Percentiles rank a stretch among this genome's conserved stretches.
Evolutionary conservation across 2,797 vertebrate species (phyloP).

Genomic region (Thripadectes ignobilis): DNA sequence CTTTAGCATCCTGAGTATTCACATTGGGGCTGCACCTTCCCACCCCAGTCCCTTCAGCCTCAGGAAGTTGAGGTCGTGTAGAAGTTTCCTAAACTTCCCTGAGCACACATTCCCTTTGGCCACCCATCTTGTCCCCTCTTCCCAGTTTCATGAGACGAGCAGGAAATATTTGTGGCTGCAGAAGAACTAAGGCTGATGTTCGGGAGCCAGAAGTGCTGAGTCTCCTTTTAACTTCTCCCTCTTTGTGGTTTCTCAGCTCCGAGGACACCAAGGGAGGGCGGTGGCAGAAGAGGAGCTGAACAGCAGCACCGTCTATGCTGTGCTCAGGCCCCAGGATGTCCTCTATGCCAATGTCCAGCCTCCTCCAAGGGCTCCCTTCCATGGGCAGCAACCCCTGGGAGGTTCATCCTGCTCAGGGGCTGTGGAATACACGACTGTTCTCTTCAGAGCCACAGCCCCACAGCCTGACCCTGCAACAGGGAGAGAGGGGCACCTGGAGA

Average conservation of each 20-base stretch:
- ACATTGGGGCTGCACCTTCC: background rate
- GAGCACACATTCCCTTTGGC: background rate
- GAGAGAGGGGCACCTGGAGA: background rate
- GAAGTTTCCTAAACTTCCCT: background rate
- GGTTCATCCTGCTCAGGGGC: background rate
- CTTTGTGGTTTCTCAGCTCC: background rate
- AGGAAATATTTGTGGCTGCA: background rate
- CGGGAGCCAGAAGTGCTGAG: background rate
- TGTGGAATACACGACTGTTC: conserved; percentile 19
- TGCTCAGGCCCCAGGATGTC: background rate
- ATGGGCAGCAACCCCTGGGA: background rate
- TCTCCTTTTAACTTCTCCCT: background rate
- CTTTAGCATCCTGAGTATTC: background rate
- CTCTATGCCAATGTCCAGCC: background rate
- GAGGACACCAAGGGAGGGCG: background rate
- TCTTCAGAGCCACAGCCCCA: background rate
- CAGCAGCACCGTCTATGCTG: background rate
- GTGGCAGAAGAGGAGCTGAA: background rate
- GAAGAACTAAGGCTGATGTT: background rate
- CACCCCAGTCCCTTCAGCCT: background rate
- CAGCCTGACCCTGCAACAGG: background rate
- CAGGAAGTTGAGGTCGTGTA: background rate
- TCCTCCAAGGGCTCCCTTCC: background rate
- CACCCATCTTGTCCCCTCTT: background rate
- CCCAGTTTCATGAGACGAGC: fast-evolving